Evolutionary conservation across 2,888 invertebrate genomes (phyloP).

Genomic region (Euproctis similis): DNA sequence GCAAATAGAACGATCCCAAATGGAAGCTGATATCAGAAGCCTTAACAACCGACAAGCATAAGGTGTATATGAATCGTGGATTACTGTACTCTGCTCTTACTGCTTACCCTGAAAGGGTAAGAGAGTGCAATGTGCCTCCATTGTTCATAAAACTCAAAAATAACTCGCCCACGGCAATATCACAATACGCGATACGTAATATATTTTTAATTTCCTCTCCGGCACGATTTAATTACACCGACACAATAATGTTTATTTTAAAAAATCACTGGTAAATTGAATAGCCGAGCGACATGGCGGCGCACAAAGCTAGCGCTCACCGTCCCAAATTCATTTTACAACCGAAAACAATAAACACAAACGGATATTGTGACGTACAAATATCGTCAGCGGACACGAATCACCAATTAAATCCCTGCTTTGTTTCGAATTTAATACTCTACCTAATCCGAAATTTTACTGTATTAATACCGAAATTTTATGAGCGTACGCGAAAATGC

Average conservation of each 20-base stretch:
- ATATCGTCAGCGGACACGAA: slow-evolving; percentile 35
- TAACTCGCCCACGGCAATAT: too few species aligned
- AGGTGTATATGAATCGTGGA: too few species aligned
- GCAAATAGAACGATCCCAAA: too few species aligned
- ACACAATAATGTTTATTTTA: slow-evolving; percentile 26
- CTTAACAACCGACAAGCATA: too few species aligned
- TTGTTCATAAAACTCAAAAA: too few species aligned
- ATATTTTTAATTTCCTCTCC: slow-evolving; percentile 17
- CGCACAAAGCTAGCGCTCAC: slow-evolving; percentile 9
- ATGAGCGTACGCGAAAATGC: slow-evolving; percentile 50
- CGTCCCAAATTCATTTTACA: slow-evolving; percentile 29
- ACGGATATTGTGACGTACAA: slow-evolving; percentile 34
- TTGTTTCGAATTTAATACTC: slow-evolving; percentile 71
- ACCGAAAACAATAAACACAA: slow-evolving; percentile 38
- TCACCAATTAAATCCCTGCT: slow-evolving; percentile 69
- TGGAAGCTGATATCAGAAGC: too few species aligned
- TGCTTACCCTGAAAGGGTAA: too few species aligned
- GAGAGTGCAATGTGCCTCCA: too few species aligned
- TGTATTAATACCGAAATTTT: slow-evolving; percentile 70
- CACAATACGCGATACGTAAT: too few species aligned
- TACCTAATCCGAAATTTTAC: slow-evolving; percentile 71
- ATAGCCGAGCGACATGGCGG: too few species aligned
- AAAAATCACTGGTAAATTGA: slow-evolving; percentile 30
- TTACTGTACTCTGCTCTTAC: too few species aligned
- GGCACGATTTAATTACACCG: slow-evolving; percentile 22